phyloP scores from a whole-genome alignment of 2,888 invertebrate species.

The Epinotia ramella region DNA sequence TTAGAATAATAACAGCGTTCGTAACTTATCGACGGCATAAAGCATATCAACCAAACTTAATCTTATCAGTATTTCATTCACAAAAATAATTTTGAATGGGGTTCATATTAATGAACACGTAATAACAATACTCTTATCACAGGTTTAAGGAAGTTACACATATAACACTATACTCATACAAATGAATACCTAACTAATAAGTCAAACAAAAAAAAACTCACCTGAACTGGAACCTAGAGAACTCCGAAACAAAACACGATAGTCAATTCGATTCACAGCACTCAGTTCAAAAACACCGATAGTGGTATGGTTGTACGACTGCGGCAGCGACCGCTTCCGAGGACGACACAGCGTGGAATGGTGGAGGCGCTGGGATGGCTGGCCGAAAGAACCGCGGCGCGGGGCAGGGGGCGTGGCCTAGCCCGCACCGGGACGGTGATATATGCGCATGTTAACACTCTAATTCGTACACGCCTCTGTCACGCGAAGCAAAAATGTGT shows the following conservation, averaged over 20 bases:
- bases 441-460: constrained; percentile 82
- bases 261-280: constrained; percentile 66
- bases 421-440: constrained; percentile 75
- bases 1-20: neutral
- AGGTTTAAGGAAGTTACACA: constrained; percentile 26
- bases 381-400: constrained; percentile 63
- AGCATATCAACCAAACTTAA: neutral
- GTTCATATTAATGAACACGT: constrained; percentile 12
- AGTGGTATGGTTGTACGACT: constrained; percentile 50
- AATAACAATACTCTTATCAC: constrained; percentile 33
- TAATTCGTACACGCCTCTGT: constrained; percentile 79
- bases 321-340: constrained; percentile 62
- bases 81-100: constrained; percentile 24
- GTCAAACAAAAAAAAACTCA: constrained; percentile 50
- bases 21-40: neutral
- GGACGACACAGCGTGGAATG: constrained; percentile 75
- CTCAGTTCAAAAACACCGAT: constrained; percentile 69
- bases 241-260: constrained; percentile 60
- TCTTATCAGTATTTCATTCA: constrained; percentile 11
- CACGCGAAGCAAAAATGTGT: constrained; percentile 57
- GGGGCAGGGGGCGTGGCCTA: constrained; percentile 56
- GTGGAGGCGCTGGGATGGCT: constrained; percentile 73
- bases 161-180: neutral
- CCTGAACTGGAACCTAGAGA: constrained; percentile 46
- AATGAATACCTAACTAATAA: neutral